Evolutionary conservation across 1,140 invertebrate genomes (phyloP).

Genomic region (Oryzaephilus surinamensis): DNA sequence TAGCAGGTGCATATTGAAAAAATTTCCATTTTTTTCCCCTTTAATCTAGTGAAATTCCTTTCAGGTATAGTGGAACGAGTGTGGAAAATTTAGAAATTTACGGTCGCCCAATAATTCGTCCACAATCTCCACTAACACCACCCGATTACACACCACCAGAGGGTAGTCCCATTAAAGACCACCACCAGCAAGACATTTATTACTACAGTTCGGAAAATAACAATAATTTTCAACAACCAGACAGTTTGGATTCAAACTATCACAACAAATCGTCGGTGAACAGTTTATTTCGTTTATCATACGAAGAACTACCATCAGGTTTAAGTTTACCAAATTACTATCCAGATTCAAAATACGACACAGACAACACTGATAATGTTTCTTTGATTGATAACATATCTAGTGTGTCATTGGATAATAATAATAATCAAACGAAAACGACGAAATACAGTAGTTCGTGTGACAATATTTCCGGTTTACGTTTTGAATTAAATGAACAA

Average conservation of each 20-base stretch:
- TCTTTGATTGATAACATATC: conserved; percentile 37
- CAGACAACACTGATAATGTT: conserved; percentile 31
- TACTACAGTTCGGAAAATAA: conserved; percentile 5
- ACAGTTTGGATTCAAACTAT: conserved; percentile 54
- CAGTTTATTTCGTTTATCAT: conserved; percentile 16
- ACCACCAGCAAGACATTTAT: conserved; percentile 1
- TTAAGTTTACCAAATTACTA: conserved; percentile 35
- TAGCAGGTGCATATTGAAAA: background rate
- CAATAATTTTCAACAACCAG: conserved; percentile 12
- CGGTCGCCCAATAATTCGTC: no score
- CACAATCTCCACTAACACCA: no score
- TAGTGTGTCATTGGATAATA: conserved; percentile 16
- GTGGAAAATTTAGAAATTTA: conserved; percentile 8
- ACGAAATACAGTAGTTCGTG: conserved; percentile 10
- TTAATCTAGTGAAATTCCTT: conserved; percentile 1
- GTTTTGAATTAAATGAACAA: conserved; percentile 10
- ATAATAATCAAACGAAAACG: conserved; percentile 11
- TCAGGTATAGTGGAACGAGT: conserved; percentile 10
- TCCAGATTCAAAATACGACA: conserved; percentile 37
- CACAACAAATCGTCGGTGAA: conserved; percentile 39
- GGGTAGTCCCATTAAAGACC: no score
- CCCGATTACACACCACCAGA: conserved; percentile 8
- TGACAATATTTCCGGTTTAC: conserved; percentile 16
- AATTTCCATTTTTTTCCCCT: conserved; percentile 2
- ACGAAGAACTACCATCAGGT: conserved; percentile 21